A percentile compares a stretch with the other conserved stretches of the same genome.
Conservation (phyloP, 2,113 vertebrate genomes). For the Echinops telfairi region DNA sequence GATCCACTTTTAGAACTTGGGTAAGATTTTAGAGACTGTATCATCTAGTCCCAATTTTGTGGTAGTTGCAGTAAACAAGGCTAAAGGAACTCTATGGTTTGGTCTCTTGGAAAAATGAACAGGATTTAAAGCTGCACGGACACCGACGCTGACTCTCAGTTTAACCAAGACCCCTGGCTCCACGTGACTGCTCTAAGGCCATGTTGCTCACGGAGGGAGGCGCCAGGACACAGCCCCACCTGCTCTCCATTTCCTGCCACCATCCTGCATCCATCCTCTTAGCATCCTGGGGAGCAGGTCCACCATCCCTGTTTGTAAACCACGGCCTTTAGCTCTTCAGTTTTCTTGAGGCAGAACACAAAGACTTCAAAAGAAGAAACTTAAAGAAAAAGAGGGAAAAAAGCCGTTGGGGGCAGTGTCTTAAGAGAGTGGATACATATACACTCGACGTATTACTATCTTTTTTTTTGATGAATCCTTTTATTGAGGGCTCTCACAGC, state of each 20-base stretch:
- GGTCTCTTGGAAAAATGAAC: background rate
- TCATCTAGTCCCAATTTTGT: background rate
- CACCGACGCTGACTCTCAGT: background rate
- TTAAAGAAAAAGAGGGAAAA: background rate
- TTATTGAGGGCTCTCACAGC: too few relatives aligned
- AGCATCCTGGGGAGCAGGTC: background rate
- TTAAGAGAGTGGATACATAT: conserved; percentile 13
- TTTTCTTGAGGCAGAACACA: conserved; percentile 37
- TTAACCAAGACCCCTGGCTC: background rate
- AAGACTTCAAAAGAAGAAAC: conserved; percentile 40
- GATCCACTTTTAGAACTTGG: background rate
- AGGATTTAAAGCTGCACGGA: conserved; percentile 33
- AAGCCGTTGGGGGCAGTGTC: background rate
- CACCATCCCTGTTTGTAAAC: conserved; percentile 4
- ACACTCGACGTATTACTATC: background rate
- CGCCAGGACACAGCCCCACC: background rate
- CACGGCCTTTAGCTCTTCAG: background rate
- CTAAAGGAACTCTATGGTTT: background rate
- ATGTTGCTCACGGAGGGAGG: background rate
- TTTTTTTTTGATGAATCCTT: too few relatives aligned
- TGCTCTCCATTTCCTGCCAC: background rate
- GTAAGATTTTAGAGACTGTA: background rate
- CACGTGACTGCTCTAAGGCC: background rate
- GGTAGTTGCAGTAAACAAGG: background rate
- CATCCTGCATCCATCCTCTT: background rate